Evolutionary conservation across 2,113 vertebrate species (phyloP).

Genomic region (Myotis yumanensis): DNA sequence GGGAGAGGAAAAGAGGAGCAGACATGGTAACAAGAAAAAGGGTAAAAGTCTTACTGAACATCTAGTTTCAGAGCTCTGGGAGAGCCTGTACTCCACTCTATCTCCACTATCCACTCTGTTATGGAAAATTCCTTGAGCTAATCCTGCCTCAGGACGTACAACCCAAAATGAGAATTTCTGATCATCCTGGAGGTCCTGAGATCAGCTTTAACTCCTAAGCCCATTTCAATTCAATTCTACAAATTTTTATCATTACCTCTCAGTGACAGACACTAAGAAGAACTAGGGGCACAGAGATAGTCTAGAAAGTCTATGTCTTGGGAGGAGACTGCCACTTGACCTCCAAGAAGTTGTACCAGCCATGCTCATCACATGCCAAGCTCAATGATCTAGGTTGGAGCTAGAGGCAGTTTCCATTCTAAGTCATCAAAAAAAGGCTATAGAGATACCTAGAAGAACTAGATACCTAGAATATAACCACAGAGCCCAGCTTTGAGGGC

Average conservation of each 20-base stretch:
- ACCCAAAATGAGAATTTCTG: not conserved
- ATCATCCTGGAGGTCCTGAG: not conserved
- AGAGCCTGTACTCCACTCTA: not conserved
- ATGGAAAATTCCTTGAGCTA: conserved; percentile 27
- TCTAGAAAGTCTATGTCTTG: not conserved
- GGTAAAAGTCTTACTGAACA: not conserved
- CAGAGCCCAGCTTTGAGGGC: not conserved
- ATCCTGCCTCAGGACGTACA: not conserved
- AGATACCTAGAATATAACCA: not conserved
- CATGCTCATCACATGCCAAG: not conserved
- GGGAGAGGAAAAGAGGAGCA: not conserved
- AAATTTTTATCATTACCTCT: conserved; percentile 12
- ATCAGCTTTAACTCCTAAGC: conserved; percentile 4
- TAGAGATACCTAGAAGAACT: not conserved
- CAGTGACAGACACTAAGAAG: not conserved
- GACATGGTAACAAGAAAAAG: conserved; percentile 23
- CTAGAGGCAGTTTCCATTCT: not conserved
- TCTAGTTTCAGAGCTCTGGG: not conserved
- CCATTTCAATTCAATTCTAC: conserved; percentile 1
- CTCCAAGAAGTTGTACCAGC: not conserved
- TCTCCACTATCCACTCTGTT: not conserved
- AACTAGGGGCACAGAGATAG: not conserved
- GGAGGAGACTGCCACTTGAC: not conserved
- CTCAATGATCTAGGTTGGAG: not conserved
- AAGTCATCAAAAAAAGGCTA: not conserved